These are phyloP conservation scores for Cochlearius cochlearius DNA, from an alignment of 2,113 vertebrate species.

Conservation along the genomic window DNA sequence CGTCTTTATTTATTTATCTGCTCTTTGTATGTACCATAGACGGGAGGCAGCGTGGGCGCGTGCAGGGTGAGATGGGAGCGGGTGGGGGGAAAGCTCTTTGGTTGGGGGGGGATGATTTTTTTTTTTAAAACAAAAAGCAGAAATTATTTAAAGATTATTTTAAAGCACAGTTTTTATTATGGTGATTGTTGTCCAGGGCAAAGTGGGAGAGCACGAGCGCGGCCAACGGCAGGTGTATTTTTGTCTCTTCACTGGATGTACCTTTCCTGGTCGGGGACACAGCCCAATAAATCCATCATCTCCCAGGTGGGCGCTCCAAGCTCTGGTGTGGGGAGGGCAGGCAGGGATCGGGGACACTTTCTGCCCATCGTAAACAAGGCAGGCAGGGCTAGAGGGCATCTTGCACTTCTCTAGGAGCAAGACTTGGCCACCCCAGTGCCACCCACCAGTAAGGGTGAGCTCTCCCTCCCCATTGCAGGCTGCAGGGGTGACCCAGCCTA, in stretches of 20 bases:
- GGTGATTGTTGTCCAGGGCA: background rate
- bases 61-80: background rate
- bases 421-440: background rate
- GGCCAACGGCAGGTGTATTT: background rate
- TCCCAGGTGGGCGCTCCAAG: background rate
- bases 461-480: background rate
- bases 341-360: accelerated
- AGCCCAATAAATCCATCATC: slow-evolving; percentile 55
- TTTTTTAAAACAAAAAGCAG: slow-evolving; percentile 7
- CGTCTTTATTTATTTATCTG: slow-evolving; percentile 60
- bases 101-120: background rate
- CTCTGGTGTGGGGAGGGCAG: background rate
- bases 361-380: background rate
- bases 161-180: slow-evolving; percentile 45
- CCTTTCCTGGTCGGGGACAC: background rate
- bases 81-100: background rate
- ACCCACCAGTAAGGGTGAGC: background rate
- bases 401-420: background rate
- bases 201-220: background rate
- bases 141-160: slow-evolving; percentile 70
- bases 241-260: slow-evolving; percentile 68
- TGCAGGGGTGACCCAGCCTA: background rate
- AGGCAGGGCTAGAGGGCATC: background rate
- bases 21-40: slow-evolving; percentile 39
- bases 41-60: background rate